Conservation (phyloP, 2,888 invertebrate species). For the Scaptomyza parva region DNA sequence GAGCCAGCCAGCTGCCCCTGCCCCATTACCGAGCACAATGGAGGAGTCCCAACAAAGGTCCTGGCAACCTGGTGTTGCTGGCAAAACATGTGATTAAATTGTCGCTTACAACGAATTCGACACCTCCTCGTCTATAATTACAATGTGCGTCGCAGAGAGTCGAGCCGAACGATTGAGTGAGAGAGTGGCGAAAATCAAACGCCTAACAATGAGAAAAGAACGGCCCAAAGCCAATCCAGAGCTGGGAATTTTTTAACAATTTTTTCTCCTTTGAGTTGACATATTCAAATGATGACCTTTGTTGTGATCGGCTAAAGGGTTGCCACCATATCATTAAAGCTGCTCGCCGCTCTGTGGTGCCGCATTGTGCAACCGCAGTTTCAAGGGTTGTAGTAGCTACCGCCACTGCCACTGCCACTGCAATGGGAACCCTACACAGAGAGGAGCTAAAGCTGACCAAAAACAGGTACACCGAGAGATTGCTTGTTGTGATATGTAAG, state of each 20-base stretch:
- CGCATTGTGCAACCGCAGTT: constrained; percentile 70
- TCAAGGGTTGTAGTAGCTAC: constrained; percentile 42
- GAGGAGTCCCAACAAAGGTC: constrained; percentile 41
- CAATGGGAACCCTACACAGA: constrained; percentile 49
- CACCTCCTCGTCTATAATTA: constrained; percentile 69
- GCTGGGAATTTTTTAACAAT: constrained; percentile 61
- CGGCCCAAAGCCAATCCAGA: constrained; percentile 52
- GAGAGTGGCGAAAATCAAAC: constrained; percentile 48
- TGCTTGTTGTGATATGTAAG: background rate
- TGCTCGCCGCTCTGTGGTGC: constrained; percentile 77
- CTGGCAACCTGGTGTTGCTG: constrained; percentile 33
- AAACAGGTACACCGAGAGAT: constrained; percentile 28
- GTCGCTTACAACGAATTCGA: constrained; percentile 74
- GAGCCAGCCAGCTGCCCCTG: constrained; percentile 70
- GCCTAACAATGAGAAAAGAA: constrained; percentile 51
- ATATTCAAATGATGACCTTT: constrained; percentile 68
- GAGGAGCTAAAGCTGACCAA: constrained; percentile 33
- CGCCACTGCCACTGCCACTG: constrained; percentile 17
- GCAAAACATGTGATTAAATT: constrained; percentile 76
- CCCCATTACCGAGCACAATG: constrained; percentile 56
- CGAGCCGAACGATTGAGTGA: too few species aligned
- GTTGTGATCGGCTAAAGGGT: constrained; percentile 64
- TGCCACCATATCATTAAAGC: constrained; percentile 82
- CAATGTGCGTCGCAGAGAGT: constrained; percentile 16
- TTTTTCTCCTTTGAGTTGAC: constrained; percentile 51